Conservation (phyloP, 2,797 vertebrate species). For the Pantherophis vulpinus region DNA sequence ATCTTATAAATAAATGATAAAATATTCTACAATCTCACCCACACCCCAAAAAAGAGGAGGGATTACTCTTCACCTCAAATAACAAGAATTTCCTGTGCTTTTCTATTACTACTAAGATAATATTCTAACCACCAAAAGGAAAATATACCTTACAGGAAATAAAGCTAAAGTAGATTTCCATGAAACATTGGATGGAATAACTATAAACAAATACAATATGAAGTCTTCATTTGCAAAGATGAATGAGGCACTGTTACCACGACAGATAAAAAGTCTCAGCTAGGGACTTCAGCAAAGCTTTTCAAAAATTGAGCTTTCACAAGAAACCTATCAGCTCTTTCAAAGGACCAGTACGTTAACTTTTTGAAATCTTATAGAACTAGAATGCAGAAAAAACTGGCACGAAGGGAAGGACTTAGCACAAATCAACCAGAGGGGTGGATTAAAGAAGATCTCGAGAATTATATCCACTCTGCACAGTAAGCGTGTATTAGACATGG, state of each 20-base stretch:
- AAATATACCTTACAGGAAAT: slow-evolving; percentile 41
- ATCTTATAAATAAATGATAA: background rate
- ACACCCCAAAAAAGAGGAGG: slow-evolving; percentile 21
- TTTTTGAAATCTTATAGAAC: slow-evolving; percentile 1
- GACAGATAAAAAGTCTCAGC: slow-evolving; percentile 33
- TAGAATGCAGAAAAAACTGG: background rate
- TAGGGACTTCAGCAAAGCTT: slow-evolving; percentile 21
- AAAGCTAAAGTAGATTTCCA: slow-evolving; percentile 48
- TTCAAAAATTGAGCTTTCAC: background rate
- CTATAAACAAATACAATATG: slow-evolving; percentile 26
- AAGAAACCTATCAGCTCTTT: background rate
- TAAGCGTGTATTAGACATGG: background rate
- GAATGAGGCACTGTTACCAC: slow-evolving; percentile 17
- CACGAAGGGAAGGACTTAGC: background rate
- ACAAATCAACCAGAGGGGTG: background rate
- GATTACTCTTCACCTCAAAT: slow-evolving; percentile 16
- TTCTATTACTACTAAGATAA: slow-evolving; percentile 14
- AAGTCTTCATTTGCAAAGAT: background rate
- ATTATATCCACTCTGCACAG: background rate
- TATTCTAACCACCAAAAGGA: slow-evolving; percentile 30
- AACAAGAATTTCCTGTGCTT: slow-evolving; percentile 21
- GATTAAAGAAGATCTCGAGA: background rate
- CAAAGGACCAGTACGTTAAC: background rate
- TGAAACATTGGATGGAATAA: slow-evolving; percentile 28
- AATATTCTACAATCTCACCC: slow-evolving; percentile 11